Evolutionary conservation across 2,888 invertebrate genomes (phyloP).

Genomic region (Euproctis similis): DNA sequence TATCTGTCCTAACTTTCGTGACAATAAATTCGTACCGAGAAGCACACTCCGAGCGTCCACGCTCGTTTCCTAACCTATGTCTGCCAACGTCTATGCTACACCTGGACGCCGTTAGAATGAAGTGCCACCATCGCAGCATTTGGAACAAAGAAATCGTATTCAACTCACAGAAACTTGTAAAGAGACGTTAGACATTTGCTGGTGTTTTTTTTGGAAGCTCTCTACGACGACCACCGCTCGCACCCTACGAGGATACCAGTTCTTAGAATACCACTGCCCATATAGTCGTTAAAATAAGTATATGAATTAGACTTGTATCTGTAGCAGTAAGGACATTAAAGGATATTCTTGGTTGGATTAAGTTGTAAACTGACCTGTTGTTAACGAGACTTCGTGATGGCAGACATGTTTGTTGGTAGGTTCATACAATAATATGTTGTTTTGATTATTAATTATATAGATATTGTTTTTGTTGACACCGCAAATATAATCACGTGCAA

Average conservation of each 20-base stretch:
- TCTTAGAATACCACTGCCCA: conserved; percentile 59
- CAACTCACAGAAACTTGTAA: conserved; percentile 94
- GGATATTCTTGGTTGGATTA: conserved; percentile 36
- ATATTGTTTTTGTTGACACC: conserved; percentile 36
- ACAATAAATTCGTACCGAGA: conserved; percentile 67
- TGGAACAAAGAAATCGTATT: conserved; percentile 95
- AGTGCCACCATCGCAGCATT: conserved; percentile 90
- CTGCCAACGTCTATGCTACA: conserved; percentile 62
- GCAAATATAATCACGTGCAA: conserved; percentile 38
- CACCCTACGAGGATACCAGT: conserved; percentile 54
- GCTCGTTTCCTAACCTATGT: conserved; percentile 66
- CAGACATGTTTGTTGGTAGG: conserved; percentile 67
- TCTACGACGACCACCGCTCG: conserved; percentile 61
- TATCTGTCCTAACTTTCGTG: conserved; percentile 42
- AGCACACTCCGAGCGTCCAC: conserved; percentile 60
- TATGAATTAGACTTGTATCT: conserved; percentile 44
- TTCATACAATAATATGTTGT: too few species aligned
- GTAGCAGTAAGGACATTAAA: conserved; percentile 53
- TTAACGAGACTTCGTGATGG: conserved; percentile 54
- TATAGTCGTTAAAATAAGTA: conserved; percentile 55
- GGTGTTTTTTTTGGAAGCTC: conserved; percentile 36
- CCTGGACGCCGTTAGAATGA: conserved; percentile 74
- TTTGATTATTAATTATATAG: conserved; percentile 18
- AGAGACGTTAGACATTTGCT: conserved; percentile 87
- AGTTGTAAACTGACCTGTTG: conserved; percentile 32